Evolutionary conservation across 2,888 invertebrate species (phyloP).

Genomic region (Didymodactylos carnosus): DNA sequence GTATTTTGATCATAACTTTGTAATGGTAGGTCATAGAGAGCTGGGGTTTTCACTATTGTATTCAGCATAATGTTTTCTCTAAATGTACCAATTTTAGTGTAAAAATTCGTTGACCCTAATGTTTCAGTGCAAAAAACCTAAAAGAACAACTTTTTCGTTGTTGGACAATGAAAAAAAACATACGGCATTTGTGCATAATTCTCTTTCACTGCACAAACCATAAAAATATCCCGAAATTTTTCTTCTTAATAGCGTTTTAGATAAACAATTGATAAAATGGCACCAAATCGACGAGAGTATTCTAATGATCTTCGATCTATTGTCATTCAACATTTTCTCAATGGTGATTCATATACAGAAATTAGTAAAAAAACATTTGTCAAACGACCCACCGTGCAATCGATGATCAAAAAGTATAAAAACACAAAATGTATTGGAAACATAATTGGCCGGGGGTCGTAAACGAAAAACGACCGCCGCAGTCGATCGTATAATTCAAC

Average conservation of each 20-base stretch:
- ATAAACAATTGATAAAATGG: no score
- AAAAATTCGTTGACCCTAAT: neutral
- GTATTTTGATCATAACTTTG: no score
- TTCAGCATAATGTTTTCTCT: neutral
- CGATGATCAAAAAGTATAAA: neutral
- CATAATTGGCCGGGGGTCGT: no score
- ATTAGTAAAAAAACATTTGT: neutral
- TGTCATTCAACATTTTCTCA: neutral
- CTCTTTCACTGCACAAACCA: no score
- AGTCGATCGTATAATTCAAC: no score
- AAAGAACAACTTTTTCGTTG: no score
- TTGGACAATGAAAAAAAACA: no score
- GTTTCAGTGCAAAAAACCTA: neutral
- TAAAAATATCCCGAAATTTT: no score
- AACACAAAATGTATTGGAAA: neutral
- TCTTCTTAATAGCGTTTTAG: no score
- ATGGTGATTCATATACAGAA: neutral
- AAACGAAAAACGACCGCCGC: no score
- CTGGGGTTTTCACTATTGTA: neutral
- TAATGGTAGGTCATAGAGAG: neutral
- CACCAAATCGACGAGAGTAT: no score
- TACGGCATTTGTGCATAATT: no score
- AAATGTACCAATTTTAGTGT: neutral
- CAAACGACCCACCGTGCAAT: neutral
- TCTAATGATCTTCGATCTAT: neutral